A percentile compares a stretch with the other conserved stretches of the same genome.
phyloP scores from a whole-genome alignment of 2,113 vertebrate species.

The Coturnix japonica region DNA sequence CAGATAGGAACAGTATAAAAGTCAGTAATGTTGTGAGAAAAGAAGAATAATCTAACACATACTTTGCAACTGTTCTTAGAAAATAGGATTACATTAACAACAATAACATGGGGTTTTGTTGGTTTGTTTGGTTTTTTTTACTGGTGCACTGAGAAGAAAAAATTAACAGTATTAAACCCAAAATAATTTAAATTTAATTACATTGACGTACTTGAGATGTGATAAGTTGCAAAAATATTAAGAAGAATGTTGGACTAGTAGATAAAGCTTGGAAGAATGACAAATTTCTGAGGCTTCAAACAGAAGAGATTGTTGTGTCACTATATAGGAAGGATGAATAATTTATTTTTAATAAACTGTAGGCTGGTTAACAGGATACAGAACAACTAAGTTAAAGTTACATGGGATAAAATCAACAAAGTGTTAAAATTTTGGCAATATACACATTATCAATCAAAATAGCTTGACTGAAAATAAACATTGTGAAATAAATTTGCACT shows the following conservation, averaged over 20 bases:
- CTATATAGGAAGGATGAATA: neutral
- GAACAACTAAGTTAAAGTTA: neutral
- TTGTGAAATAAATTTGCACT: neutral
- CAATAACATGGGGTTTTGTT: neutral
- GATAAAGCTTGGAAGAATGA: neutral
- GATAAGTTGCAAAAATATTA: neutral
- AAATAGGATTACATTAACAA: neutral
- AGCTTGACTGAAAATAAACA: neutral
- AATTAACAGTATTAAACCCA: neutral
- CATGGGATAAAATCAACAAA: neutral
- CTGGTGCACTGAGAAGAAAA: neutral
- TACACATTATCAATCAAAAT: neutral
- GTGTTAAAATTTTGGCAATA: conserved; percentile 21
- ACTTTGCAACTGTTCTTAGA: neutral
- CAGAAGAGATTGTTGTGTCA: neutral
- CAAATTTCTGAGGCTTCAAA: neutral
- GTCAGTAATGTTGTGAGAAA: neutral
- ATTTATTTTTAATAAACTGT: neutral
- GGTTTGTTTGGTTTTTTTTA: neutral
- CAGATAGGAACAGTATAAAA: neutral
- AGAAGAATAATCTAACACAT: neutral
- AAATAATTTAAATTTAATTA: neutral
- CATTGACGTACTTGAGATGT: neutral
- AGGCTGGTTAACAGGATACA: neutral
- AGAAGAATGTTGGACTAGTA: neutral